Evolutionary conservation across 2,797 vertebrate species (phyloP).

Genomic region (Xenopus petersii): DNA sequence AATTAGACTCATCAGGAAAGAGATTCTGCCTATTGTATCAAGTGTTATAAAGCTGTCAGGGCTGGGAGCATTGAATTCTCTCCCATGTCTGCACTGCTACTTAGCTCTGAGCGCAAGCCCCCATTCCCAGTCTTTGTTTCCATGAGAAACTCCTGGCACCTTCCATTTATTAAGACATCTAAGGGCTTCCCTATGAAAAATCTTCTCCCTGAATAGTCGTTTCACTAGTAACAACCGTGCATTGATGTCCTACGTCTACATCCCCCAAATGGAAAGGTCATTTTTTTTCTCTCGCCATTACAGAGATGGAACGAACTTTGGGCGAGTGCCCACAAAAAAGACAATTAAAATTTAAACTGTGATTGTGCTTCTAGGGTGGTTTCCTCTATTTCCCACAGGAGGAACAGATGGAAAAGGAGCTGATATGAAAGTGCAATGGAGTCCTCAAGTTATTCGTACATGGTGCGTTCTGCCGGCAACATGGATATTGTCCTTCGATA

Average conservation of each 20-base stretch:
- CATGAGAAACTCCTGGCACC: constrained; percentile 60
- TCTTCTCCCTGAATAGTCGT: constrained; percentile 26
- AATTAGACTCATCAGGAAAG: constrained; percentile 54
- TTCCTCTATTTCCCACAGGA: constrained; percentile 9
- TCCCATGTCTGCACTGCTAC: constrained; percentile 49
- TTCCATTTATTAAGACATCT: constrained; percentile 51
- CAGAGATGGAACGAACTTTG: neutral
- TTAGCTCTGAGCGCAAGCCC: constrained; percentile 51
- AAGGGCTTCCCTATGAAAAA: constrained; percentile 52
- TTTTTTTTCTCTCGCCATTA: neutral
- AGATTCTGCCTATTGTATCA: constrained; percentile 61
- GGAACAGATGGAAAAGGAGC: neutral
- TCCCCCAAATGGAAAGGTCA: neutral
- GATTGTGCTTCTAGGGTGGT: neutral
- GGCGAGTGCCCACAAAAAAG: neutral
- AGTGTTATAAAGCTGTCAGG: constrained; percentile 67
- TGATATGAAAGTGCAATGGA: too few species aligned
- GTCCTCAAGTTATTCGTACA: too few species aligned
- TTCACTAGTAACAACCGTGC: constrained; percentile 2
- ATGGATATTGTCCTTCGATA: too few species aligned
- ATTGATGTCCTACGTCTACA: neutral
- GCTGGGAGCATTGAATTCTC: constrained; percentile 53
- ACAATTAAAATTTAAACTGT: constrained; percentile 13
- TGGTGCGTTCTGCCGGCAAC: too few species aligned
- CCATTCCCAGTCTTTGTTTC: constrained; percentile 55